phyloP scores from a whole-genome alignment of 2,113 vertebrate species.

The Callaeas wilsoni region DNA sequence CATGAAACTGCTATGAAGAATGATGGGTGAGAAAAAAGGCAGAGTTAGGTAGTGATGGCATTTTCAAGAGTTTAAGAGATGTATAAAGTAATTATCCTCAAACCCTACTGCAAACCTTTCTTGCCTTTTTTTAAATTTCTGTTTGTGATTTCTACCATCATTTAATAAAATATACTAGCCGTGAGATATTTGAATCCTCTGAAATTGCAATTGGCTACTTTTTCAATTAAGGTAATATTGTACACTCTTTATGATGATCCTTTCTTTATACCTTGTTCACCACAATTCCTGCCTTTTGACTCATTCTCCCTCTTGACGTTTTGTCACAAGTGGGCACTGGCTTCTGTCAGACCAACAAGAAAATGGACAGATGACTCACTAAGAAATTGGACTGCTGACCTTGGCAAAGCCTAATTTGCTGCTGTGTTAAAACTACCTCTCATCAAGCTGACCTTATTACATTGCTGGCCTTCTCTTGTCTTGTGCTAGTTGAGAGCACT shows the following conservation, averaged over 20 bases:
- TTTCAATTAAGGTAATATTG: not conserved
- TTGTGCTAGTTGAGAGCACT: not conserved
- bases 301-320: not conserved
- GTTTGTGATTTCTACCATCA: not conserved
- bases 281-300: not conserved
- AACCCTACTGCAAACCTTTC: not conserved
- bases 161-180: not conserved
- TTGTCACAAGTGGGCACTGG: not conserved
- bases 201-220: not conserved
- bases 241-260: not conserved
- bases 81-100: not conserved
- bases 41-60: not conserved
- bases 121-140: not conserved
- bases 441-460: not conserved
- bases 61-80: not conserved
- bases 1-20: not conserved
- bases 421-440: not conserved
- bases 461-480: not conserved
- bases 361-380: not conserved
- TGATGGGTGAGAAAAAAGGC: not conserved
- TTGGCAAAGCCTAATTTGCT: not conserved
- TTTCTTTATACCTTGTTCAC: not conserved
- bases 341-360: not conserved
- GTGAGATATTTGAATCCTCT: not conserved
- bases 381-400: not conserved